A percentile compares a stretch with the other conserved stretches of the same genome.
phyloP scores from a whole-genome alignment of 2,113 vertebrate species.

The Athene cunicularia region DNA sequence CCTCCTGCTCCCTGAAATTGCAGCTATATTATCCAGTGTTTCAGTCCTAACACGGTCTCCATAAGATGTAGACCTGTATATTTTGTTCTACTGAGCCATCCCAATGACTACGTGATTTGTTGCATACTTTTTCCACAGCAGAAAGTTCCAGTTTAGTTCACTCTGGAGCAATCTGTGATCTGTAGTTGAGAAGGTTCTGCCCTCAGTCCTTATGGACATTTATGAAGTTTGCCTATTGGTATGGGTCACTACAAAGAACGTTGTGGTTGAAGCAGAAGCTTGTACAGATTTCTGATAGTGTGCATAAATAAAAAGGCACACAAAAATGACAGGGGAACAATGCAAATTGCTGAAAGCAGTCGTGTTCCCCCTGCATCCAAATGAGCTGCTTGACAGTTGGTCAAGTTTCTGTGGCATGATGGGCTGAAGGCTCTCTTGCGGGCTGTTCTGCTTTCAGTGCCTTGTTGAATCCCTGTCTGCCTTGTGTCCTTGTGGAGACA shows the following conservation, averaged over 20 bases:
- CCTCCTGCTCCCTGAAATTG: neutral
- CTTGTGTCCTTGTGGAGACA: neutral
- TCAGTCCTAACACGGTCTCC: neutral
- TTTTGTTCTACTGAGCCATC: neutral
- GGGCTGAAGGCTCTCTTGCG: neutral
- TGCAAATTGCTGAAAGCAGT: neutral
- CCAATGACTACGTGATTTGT: neutral
- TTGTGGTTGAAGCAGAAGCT: neutral
- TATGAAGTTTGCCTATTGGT: neutral
- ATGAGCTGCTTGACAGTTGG: neutral
- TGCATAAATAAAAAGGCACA: neutral
- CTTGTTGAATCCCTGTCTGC: neutral
- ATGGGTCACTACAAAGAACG: neutral
- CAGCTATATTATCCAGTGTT: neutral
- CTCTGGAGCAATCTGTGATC: fast-evolving
- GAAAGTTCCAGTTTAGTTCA: neutral
- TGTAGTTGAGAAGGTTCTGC: neutral
- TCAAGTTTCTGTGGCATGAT: neutral
- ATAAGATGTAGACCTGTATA: neutral
- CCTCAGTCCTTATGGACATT: neutral
- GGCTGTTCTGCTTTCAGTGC: neutral
- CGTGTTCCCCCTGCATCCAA: neutral
- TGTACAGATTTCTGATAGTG: neutral
- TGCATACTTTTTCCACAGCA: neutral
- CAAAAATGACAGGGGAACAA: neutral